phyloP scores from a whole-genome alignment of 2,113 vertebrate species.

The Macrotus californicus region DNA sequence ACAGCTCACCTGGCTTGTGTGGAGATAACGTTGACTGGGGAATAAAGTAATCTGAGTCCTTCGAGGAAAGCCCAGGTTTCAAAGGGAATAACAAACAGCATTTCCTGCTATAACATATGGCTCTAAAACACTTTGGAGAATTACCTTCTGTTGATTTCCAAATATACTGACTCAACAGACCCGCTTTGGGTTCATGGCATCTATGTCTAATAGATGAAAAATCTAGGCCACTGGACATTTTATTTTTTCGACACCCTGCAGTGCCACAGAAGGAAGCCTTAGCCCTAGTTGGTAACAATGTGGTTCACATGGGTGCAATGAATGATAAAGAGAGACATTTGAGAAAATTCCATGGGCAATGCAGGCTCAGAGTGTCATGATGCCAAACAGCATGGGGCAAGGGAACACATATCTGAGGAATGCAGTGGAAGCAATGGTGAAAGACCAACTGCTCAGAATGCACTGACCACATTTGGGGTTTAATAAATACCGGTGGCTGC shows the following conservation, averaged over 20 bases:
- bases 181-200: neutral
- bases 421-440: neutral
- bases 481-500: neutral
- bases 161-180: neutral
- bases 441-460: neutral
- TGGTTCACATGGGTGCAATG: neutral
- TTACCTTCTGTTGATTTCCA: neutral
- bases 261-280: neutral
- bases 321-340: neutral
- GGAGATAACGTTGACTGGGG: neutral
- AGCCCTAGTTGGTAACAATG: neutral
- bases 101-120: neutral
- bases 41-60: neutral
- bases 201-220: neutral
- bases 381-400: neutral
- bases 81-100: neutral
- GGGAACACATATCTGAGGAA: neutral
- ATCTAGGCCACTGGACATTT: neutral
- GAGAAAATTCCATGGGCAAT: neutral
- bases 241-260: neutral
- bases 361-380: neutral
- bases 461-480: neutral
- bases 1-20: neutral
- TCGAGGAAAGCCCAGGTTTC: neutral
- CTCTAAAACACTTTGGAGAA: neutral